These are phyloP conservation scores for Psettodes erumei DNA, from an alignment of 2,113 vertebrate species.

Conservation along the genomic window DNA sequence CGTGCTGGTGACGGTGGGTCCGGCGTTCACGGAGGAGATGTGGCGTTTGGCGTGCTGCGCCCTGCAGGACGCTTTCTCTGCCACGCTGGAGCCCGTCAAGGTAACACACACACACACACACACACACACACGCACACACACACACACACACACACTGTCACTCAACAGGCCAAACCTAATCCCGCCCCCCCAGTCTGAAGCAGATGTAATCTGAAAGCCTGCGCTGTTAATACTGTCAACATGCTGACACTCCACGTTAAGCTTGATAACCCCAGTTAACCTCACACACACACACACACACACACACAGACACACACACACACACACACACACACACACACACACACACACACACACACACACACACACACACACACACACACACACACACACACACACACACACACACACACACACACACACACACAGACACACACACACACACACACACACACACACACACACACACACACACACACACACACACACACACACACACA, in stretches of 20 bases:
- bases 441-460: too few species aligned
- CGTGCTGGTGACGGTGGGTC: conserved; percentile 93
- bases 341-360: too few species aligned
- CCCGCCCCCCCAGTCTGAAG: conserved; percentile 32
- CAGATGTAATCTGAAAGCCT: conserved; percentile 53
- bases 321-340: too few species aligned
- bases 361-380: too few species aligned
- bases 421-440: too few species aligned
- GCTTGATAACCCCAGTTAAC: conserved; percentile 40
- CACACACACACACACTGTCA: background rate
- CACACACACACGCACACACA: background rate
- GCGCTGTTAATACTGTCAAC: conserved; percentile 44
- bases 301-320: background rate
- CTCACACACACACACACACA: background rate
- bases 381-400: too few species aligned
- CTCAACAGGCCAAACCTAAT: conserved; percentile 25
- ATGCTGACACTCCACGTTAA: conserved; percentile 35
- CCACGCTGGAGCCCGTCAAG: conserved; percentile 96
- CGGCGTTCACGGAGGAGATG: conserved; percentile 97
- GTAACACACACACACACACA: conserved; percentile 77
- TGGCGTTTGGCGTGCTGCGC: conserved; percentile 97
- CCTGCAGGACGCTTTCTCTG: conserved; percentile 95
- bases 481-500: too few species aligned
- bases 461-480: too few species aligned
- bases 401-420: too few species aligned